Percentiles rank a stretch among this genome's conserved stretches.
phyloP scores from a whole-genome alignment of 2,888 invertebrate species.

The Eupithecia pulchellata region DNA sequence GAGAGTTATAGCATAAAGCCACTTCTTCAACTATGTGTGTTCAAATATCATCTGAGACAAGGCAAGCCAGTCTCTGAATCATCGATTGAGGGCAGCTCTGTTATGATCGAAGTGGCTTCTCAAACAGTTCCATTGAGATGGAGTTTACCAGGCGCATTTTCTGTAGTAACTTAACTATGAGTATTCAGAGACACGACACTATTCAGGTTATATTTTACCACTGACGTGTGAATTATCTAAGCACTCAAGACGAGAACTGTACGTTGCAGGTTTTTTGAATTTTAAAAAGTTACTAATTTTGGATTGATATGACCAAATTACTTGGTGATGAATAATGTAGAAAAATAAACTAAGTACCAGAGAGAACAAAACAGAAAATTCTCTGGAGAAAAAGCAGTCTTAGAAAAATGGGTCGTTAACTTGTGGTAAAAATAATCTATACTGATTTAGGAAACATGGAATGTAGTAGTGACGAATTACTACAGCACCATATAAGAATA shows the following conservation, averaged over 20 bases:
- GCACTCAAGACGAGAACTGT: slow-evolving; percentile 47
- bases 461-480: too few relatives aligned
- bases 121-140: slow-evolving; percentile 25
- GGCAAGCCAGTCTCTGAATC: background rate
- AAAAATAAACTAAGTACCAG: too few relatives aligned
- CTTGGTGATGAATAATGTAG: too few relatives aligned
- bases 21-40: background rate
- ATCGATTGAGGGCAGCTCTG: slow-evolving; percentile 5
- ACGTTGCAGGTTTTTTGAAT: background rate
- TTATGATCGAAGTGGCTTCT: slow-evolving; percentile 10
- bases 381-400: background rate
- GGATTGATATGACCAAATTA: too few relatives aligned
- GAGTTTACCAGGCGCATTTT: slow-evolving; percentile 21
- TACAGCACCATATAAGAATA: too few relatives aligned
- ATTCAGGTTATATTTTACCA: slow-evolving; percentile 56
- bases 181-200: slow-evolving; percentile 42
- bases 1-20: slow-evolving; percentile 2
- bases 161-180: slow-evolving; percentile 20
- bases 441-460: background rate
- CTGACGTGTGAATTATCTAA: slow-evolving; percentile 55
- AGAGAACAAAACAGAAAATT: background rate
- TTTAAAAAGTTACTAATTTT: too few relatives aligned
- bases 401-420: background rate
- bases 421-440: background rate
- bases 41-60: slow-evolving; percentile 3